Conservation (phyloP, 30 jellyfish, hydroid and myxozoan species). For the Cassiopea xamachana region DNA sequence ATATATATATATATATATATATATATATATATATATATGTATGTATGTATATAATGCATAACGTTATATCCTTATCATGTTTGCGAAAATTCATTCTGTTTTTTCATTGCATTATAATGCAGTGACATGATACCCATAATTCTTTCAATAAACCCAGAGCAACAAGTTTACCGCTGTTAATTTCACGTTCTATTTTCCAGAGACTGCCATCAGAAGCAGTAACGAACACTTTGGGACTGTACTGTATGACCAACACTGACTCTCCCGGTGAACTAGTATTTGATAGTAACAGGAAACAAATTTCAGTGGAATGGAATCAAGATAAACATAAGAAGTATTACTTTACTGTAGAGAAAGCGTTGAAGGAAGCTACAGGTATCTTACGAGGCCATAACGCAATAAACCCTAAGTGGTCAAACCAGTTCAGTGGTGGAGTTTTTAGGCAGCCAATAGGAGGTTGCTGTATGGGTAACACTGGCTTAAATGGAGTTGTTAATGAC, state of each 20-base stretch:
- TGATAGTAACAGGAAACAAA: constrained; percentile 71
- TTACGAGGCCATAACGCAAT: constrained; percentile 90
- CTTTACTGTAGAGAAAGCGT: constrained; percentile 91
- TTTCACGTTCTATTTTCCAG: too few species aligned
- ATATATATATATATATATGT: too few species aligned
- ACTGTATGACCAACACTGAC: constrained; percentile 94
- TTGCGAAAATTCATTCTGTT: too few species aligned
- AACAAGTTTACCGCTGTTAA: too few species aligned
- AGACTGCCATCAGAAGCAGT: constrained; percentile 57
- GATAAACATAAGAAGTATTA: constrained; percentile 90
- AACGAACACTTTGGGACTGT: constrained; percentile 87
- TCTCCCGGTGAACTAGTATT: constrained; percentile 87
- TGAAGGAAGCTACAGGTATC: constrained; percentile 78
- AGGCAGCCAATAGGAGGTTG: constrained; percentile 99
- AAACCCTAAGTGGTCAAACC: constrained; percentile 93
- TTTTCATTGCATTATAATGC: not conserved
- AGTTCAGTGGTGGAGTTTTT: constrained; percentile 81
- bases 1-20: too few species aligned
- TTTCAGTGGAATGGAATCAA: constrained; percentile 85
- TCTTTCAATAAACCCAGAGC: too few species aligned
- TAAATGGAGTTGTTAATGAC: constrained; percentile 95
- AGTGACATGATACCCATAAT: not conserved
- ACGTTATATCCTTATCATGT: too few species aligned
- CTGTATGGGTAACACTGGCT: constrained; percentile 97
- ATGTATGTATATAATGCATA: too few species aligned